Base-by-base conservation (phyloP, 2,888 invertebrate genomes). In the Mylabris sibirica region DNA sequence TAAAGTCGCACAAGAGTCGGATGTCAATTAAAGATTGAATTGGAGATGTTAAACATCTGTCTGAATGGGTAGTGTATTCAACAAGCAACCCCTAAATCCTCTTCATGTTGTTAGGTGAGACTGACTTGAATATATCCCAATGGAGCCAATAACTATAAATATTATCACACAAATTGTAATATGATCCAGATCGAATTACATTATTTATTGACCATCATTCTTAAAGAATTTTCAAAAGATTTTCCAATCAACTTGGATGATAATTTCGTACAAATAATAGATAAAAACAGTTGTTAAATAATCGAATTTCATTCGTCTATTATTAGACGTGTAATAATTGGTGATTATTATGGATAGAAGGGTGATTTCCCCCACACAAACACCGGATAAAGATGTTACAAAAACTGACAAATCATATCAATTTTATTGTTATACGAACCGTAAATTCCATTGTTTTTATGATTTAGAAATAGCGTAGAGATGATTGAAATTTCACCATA, bases 101-200 rank as follows among this genome's bases (percentile, higher is more conserved):
- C 20, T 20, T 20, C 22, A 53, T 12, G 22, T 77, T 74, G 76
- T 70, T 74, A 74, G 72, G 69, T 71, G 76, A 74, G 66, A 74
- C 70, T 59, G 65, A 64, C 73, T 53, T 53, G 53, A 24, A 53
- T 24, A 24, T 53, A 69, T 79, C 79, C 79, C 79, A 64, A 70
- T 72, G 75, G 75, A 73, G 74, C 79, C 78, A 78, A 79, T 79
- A 78, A 77, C 79, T 78, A 80, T 80, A 80, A 80, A 80, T 80
- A 80, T 80, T 80, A 67, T 67, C 53, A 72, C 79, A 72, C 77
- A 80, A 79, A 80, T 79, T 80, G 80, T 76, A 77, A 79, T 69
- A 49, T 35, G 76, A 70, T 67, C 61, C 60, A 49, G 66, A 59
- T 70, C 67, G 67, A 63, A 70, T 63, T 65, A 62, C 67, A 30